These are phyloP conservation scores for Pemphredon lugubris DNA, from an alignment of 2,888 invertebrate species.

Conservation along the genomic window DNA sequence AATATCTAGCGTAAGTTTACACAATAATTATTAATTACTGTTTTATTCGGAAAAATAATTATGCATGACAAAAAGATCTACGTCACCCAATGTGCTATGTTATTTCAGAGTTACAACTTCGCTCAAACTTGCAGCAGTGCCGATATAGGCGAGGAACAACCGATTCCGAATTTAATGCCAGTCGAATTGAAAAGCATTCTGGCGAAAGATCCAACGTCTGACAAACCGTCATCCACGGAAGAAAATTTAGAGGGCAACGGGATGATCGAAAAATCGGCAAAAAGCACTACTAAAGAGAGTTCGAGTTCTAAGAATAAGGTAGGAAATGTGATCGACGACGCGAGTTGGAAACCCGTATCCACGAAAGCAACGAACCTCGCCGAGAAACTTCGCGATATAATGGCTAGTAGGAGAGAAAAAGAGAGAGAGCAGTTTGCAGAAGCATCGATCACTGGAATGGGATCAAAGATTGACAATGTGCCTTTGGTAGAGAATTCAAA, in stretches of 20 bases:
- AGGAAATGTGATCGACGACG: slow-evolving; percentile 24
- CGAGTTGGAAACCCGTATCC: slow-evolving; percentile 1
- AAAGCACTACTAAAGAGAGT: slow-evolving; percentile 33
- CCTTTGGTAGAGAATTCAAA: slow-evolving; percentile 55
- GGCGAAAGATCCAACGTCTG: background rate
- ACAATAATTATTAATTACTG: background rate
- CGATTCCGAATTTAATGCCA: slow-evolving; percentile 57
- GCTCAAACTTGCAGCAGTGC: slow-evolving; percentile 71
- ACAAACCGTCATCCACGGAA: background rate
- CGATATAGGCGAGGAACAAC: slow-evolving; percentile 60
- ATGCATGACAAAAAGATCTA: too few relatives aligned
- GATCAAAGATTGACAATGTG: slow-evolving; percentile 51
- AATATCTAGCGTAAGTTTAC: slow-evolving; percentile 82
- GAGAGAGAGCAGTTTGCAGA: slow-evolving; percentile 34
- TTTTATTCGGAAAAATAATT: too few relatives aligned
- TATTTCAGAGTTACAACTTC: slow-evolving; percentile 75
- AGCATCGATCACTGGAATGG: slow-evolving; percentile 39
- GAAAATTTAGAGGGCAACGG: slow-evolving; percentile 17
- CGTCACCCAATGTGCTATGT: too few relatives aligned
- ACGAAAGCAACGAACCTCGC: slow-evolving; percentile 11
- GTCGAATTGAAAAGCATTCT: slow-evolving; percentile 39
- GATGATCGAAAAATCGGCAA: slow-evolving; percentile 21
- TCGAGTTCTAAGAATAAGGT: slow-evolving; percentile 43
- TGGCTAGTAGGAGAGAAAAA: slow-evolving; percentile 27
- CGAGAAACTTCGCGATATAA: slow-evolving; percentile 43